These are phyloP conservation scores for Drosophila orosa DNA, from an alignment of 1,140 invertebrate genomes.

Conservation along the genomic window DNA sequence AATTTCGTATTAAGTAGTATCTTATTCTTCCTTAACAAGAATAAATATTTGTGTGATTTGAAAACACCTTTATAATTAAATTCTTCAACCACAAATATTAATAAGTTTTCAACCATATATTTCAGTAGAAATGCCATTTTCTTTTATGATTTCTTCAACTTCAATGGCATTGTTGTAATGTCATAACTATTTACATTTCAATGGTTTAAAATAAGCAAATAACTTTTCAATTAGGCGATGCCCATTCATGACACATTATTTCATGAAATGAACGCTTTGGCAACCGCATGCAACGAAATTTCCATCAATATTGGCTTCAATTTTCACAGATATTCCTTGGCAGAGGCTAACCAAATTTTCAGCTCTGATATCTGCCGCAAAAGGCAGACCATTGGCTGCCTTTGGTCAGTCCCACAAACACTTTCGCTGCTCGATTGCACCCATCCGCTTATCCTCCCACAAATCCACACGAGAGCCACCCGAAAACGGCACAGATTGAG, in stretches of 20 bases:
- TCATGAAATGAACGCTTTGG: slow-evolving; percentile 5
- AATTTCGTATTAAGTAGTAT: neutral
- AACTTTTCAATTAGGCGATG: neutral
- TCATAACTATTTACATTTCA: neutral
- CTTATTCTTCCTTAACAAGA: neutral
- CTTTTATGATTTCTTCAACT: neutral
- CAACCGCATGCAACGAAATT: slow-evolving; percentile 37
- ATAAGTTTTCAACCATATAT: neutral
- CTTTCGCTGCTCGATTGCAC: slow-evolving; percentile 45
- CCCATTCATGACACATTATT: slow-evolving; percentile 22
- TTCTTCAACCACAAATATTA: neutral
- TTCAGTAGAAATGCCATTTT: neutral
- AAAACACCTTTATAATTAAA: too few species aligned
- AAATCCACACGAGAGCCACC: slow-evolving; percentile 16
- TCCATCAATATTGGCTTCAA: slow-evolving; percentile 38
- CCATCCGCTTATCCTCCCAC: slow-evolving; percentile 7
- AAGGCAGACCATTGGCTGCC: slow-evolving; percentile 25
- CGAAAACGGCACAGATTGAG: slow-evolving; percentile 18
- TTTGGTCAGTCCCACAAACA: slow-evolving; percentile 36
- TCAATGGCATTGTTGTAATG: neutral
- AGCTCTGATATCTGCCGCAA: slow-evolving; percentile 23
- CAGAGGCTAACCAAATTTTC: slow-evolving; percentile 9
- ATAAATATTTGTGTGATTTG: neutral
- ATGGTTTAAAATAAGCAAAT: neutral
- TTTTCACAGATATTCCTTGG: slow-evolving; percentile 10